Evolutionary conservation across 2,888 invertebrate species (phyloP).

Genomic region (Ctena decussata): DNA sequence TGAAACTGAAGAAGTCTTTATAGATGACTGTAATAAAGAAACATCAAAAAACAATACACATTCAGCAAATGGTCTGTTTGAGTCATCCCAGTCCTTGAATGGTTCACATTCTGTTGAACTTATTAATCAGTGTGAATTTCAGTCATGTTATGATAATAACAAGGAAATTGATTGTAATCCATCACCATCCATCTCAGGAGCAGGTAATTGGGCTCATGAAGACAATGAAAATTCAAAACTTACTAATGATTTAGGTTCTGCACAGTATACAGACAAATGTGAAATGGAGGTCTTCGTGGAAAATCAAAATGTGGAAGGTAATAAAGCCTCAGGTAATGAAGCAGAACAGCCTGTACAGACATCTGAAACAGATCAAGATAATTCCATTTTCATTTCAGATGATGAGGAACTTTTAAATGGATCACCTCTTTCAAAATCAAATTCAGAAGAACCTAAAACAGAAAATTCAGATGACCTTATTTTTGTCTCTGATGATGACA

Average conservation of each 20-base stretch:
- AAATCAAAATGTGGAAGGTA: not conserved
- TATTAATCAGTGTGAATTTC: not conserved
- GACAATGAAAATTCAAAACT: not conserved
- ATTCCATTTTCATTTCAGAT: not conserved
- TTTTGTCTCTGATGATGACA: not conserved
- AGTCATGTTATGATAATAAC: not conserved
- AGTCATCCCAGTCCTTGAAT: not conserved
- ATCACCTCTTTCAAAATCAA: not conserved
- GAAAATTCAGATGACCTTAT: not conserved
- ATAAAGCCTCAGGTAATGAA: not conserved
- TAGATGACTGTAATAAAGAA: not conserved
- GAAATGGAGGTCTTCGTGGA: too few relatives aligned
- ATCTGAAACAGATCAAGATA: not conserved
- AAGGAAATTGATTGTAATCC: not conserved
- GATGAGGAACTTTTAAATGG: not conserved
- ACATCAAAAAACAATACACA: not conserved
- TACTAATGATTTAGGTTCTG: too few relatives aligned
- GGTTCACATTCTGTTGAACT: too few relatives aligned
- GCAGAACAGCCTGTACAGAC: not conserved
- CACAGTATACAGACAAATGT: too few relatives aligned
- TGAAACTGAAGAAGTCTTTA: not conserved
- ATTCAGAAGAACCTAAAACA: not conserved
- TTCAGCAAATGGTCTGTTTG: not conserved
- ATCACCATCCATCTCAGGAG: not conserved
- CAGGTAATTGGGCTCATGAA: not conserved